Evolutionary conservation across 2,113 vertebrate genomes (phyloP).

Genomic region (Chiloscyllium plagiosum): DNA sequence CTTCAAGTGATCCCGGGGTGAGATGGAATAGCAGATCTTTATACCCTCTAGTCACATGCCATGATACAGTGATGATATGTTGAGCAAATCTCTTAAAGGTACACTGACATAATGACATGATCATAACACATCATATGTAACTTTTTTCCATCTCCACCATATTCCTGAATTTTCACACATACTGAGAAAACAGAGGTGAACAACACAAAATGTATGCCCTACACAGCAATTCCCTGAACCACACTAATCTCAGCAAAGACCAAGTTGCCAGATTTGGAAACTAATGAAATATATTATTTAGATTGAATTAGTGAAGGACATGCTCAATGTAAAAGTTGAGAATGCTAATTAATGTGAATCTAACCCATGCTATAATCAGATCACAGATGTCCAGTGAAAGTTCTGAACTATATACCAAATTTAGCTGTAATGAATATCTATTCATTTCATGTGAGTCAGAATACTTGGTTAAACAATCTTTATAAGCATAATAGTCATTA

Average conservation of each 20-base stretch:
- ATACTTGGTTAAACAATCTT: not conserved
- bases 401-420: not conserved
- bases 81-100: no score
- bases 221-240: not conserved
- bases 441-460: not conserved
- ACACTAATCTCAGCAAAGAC: not conserved
- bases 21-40: no score
- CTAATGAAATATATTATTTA: not conserved
- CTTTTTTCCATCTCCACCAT: not conserved
- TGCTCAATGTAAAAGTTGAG: not conserved
- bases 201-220: not conserved
- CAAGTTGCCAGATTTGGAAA: not conserved
- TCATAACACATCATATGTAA: not conserved
- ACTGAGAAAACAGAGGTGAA: not conserved
- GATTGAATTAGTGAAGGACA: not conserved
- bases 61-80: no score
- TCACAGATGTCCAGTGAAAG: not conserved
- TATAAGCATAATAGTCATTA: not conserved
- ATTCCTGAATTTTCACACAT: not conserved
- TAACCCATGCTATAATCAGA: not conserved
- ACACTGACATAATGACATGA: no score
- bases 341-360: not conserved
- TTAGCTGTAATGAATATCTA: not conserved
- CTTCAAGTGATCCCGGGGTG: no score
- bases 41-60: no score